Evolutionary conservation across 2,888 invertebrate species (phyloP).

Genomic region (Aricia artaxerxes): DNA sequence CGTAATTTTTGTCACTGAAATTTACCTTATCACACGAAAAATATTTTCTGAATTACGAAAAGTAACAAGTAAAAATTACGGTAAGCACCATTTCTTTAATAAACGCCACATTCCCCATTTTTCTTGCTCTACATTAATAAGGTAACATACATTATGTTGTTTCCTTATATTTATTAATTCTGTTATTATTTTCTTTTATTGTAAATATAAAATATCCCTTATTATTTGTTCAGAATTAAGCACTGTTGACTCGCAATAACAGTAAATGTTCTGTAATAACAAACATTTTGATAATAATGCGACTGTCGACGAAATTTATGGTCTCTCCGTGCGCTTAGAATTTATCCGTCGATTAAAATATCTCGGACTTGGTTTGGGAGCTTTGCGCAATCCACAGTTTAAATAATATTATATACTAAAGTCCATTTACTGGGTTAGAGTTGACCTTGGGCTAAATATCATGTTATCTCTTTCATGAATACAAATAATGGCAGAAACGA

Average conservation of each 20-base stretch:
- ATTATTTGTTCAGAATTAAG: neutral
- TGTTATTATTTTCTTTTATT: neutral
- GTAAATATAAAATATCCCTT: neutral
- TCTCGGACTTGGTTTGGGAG: conserved; percentile 6
- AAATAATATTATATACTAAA: neutral
- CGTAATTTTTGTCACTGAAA: no score
- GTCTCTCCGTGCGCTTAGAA: neutral
- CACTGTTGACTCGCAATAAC: conserved; percentile 9
- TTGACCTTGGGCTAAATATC: neutral
- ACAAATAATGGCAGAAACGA: neutral
- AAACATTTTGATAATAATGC: conserved; percentile 13
- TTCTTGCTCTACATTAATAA: neutral
- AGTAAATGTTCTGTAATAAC: neutral
- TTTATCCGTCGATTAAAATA: conserved; percentile 18
- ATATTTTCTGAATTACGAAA: neutral
- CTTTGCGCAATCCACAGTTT: conserved; percentile 6
- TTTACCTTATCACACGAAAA: no score
- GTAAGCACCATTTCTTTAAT: neutral
- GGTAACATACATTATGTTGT: neutral
- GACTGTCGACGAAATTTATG: conserved; percentile 10
- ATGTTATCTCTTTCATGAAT: neutral
- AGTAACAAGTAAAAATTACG: neutral
- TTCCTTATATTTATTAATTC: neutral
- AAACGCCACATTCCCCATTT: neutral
- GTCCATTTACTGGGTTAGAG: neutral